Base-by-base conservation (phyloP, 2,797 vertebrate species). In the Cuculus canorus region DNA sequence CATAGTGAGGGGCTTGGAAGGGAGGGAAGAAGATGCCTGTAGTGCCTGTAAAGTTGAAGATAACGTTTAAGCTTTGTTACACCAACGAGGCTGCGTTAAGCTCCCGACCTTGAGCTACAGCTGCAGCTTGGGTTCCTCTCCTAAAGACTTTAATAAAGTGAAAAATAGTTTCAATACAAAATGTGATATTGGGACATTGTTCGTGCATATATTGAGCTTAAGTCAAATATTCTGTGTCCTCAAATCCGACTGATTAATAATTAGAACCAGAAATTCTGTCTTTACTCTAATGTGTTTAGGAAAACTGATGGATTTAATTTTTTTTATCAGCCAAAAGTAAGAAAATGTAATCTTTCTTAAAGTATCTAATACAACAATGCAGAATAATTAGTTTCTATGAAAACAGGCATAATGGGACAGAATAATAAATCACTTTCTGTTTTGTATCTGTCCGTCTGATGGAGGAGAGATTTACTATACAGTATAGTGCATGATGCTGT, bases 301-400 rank as follows among this genome's bases (percentile, higher is more conserved):
- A 98, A 98, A 98, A 98, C 97, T 98, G 98, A 98, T 98, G 98
- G 98, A 98, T 98, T 98, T 98, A 98, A 98, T 98, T 98, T 98
- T 97, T 98, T 98, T 98, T 98, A 98, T 98, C 97, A 97, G 98
- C 95, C 96, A 96, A 98, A 96, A 98, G 97, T 98, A 98, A 97
- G 97, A 98, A 98, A 98, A 98, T 98, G 97, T 98, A 98, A 98
- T 98, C 98, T 98, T 98, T 98, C 97, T 97, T 97, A 97, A 98
- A 98, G 97, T 98, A 98, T 98, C 98, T 98, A 98, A 97, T 98
- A 98, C 96, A 98, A 98, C 98, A 98, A 98, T 98, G 97, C 97
- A 95, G 96, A 98, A 97, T 98, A 98, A 98, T 98, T 98, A 98
- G 98, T 98, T 98, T 98, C 97, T 98, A 97, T 97, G 97, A 98